Evolutionary conservation across 2,113 vertebrate species (phyloP), one percentile per base, ranked within the genome.

Genomic region (Hipposideros armiger): DNA sequence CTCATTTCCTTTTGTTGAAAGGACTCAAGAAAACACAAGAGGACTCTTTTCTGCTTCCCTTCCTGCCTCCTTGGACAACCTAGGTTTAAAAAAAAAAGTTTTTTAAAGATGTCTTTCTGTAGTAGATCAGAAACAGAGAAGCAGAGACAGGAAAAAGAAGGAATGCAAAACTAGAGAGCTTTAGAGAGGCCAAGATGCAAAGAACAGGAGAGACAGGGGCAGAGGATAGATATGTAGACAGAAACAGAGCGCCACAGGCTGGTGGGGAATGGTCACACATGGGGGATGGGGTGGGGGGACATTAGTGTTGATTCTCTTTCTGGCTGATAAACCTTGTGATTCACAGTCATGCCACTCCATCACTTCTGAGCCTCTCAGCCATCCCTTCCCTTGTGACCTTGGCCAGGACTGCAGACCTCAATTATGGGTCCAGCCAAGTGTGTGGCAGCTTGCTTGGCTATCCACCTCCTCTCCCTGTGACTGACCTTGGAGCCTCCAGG

Each of bases 361-460:
- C 96, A 83, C 96, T 97, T 96, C 92, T 45, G 52, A 87, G 89
- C 32, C 91, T 97, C 92, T 96, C 94, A 91, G 91, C 92, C 88
- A 42, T 90, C 64, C 84, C 93, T 96, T 94, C 72, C 91, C 88
- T 91, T 42, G 76, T 95, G 97, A 97, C 98, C 97, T 98, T 98
- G 96, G 94, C 92, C 73, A 95, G 92, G 80, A 96, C 91, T 76
- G 91, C 77, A 93, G 93, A 97, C 97, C 95, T 98, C 96, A 97
- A 96, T 98, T 97, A 97, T 32, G 87, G 90, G 91, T 84, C 94
- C 94, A 98, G 97, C 92, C 97, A 97, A 97, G 89, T 98, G 96
- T 97, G 96, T 78, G 70, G 91, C 82, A 56, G 87, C 84, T 87
- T 84, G 89, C 93, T 77, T 89, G 40, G 62, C 83, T 86, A 73